phyloP scores from a whole-genome alignment of 37 sponge, comb jelly and placozoan genomes.

The Chondrilla cf. caribensis region DNA sequence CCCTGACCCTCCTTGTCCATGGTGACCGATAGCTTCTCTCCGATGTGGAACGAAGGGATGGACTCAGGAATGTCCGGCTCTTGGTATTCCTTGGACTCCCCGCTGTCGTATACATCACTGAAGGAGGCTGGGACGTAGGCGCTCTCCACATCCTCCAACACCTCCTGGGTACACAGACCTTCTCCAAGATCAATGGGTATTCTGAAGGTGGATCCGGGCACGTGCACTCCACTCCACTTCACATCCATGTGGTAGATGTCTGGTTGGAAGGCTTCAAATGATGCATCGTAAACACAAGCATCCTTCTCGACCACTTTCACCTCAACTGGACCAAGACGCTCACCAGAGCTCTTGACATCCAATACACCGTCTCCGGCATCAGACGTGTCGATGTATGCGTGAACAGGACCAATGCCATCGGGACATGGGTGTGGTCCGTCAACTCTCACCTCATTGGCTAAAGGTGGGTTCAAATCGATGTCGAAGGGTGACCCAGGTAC shows the following conservation, averaged over 20 bases:
- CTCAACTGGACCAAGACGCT: slow-evolving; percentile 17
- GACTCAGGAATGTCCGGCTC: not conserved
- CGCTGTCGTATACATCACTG: not conserved
- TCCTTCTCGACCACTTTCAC: slow-evolving; percentile 30
- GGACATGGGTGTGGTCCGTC: slow-evolving; percentile 38
- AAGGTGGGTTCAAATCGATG: slow-evolving; percentile 47
- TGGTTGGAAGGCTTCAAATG: slow-evolving; percentile 21
- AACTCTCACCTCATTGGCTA: slow-evolving; percentile 46
- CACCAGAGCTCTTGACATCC: slow-evolving; percentile 32
- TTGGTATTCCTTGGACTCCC: not conserved
- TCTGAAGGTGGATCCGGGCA: slow-evolving; percentile 64
- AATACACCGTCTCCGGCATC: slow-evolving; percentile 51
- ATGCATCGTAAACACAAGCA: slow-evolving; percentile 31
- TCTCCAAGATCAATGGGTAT: slow-evolving; percentile 24
- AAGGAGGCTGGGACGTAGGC: not conserved
- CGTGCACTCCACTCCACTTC: slow-evolving; percentile 32
- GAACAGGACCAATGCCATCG: slow-evolving; percentile 15
- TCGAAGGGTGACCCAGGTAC: slow-evolving; percentile 54
- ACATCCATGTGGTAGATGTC: slow-evolving; percentile 52
- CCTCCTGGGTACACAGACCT: not conserved
- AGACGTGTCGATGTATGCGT: slow-evolving; percentile 39
- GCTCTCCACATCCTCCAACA: not conserved
- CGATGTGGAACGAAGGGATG: not conserved
- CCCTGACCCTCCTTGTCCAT: slow-evolving; percentile 12
- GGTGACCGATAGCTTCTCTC: not conserved